Evolutionary conservation across 2,888 invertebrate genomes (phyloP).

Genomic region (Urechis unicinctus): DNA sequence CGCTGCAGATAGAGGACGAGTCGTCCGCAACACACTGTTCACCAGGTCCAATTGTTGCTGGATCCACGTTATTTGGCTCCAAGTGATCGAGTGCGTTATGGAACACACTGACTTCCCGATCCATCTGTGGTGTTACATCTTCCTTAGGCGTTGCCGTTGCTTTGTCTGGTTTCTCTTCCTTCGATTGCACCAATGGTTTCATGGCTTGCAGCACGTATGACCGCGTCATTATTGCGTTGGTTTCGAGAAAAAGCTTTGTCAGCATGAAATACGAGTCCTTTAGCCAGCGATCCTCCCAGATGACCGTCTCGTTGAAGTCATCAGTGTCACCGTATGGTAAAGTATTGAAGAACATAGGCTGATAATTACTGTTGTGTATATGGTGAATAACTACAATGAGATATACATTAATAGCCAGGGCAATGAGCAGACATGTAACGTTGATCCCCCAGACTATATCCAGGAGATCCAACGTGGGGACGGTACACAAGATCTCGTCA

Average conservation of each 20-base stretch:
- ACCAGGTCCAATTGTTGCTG: too few species aligned
- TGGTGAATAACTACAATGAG: not conserved
- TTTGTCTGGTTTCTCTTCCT: too few species aligned
- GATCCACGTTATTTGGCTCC: too few species aligned
- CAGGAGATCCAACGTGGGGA: constrained; percentile 12
- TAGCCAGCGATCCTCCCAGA: constrained; percentile 5
- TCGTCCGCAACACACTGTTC: too few species aligned
- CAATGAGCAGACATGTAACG: constrained; percentile 1
- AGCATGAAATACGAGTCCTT: constrained; percentile 11
- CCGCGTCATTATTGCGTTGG: constrained; percentile 12
- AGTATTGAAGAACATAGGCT: constrained; percentile 11
- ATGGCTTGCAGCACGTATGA: constrained; percentile 7
- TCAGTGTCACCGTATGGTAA: constrained; percentile 12
- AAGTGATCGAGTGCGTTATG: too few species aligned
- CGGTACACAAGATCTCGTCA: constrained; percentile 9
- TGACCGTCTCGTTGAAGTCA: constrained; percentile 10
- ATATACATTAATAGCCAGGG: not conserved
- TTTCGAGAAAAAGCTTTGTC: constrained; percentile 8
- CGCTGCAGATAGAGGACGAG: too few species aligned
- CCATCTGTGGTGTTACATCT: not conserved
- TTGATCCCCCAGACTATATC: constrained; percentile 11
- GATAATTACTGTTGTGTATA: not conserved
- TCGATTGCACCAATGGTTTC: constrained; percentile 3
- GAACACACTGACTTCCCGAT: too few species aligned
- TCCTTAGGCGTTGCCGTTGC: not conserved